Evolutionary conservation across 2,888 invertebrate species (phyloP), one percentile per base, ranked within the genome.

Genomic region (Ptilodon capucinus): DNA sequence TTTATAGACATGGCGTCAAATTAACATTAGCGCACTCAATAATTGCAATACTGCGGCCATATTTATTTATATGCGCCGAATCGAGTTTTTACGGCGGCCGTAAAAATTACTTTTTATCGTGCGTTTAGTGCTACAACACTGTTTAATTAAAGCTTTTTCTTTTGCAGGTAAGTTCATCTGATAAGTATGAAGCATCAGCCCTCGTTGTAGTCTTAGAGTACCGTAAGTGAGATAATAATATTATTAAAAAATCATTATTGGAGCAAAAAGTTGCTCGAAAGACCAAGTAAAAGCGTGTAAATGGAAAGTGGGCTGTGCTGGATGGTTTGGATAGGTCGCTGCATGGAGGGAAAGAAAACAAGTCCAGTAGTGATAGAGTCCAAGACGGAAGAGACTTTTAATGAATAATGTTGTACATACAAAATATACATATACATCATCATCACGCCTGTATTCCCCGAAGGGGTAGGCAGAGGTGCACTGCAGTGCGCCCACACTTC

Each of bases 151-250:
- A 64, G 47, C 51, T 74, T 57, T 63, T 48, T 60, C 52, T 62
- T 64, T 79, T 76, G 62, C 80, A 81, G 81, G 81, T 81, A 76
- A 73, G 81, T 54, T 45, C 45, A 55, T 53, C 56, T 40, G 58
- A 61, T 70, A 55, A 57, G 35, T n/a, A n/a, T n/a, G n/a, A n/a
- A n/a, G n/a, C 39, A 39, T 39, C 13, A 39, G 4, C 40, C 13
- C 11, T 39, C 49, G 54, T 54, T 59, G 41, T 42, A 42, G 51
- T 43, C 44, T 52, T 56, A 53, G 48, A 39, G 35, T 17, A 5
- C 25, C 42, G 61, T 65, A 48, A 65, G 65, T 50, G 35, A 42
- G 44, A n/a, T 21, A n/a, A 28, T 28, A 25, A 25, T 9, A 25
- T 11, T 7, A 21, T 21, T 32, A 41, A 53, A 46, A 49, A 50